Percentiles rank a stretch among this genome's conserved stretches.
Conservation (phyloP, 2,888 invertebrate species). For the Cremastobaeus sp. region DNA sequence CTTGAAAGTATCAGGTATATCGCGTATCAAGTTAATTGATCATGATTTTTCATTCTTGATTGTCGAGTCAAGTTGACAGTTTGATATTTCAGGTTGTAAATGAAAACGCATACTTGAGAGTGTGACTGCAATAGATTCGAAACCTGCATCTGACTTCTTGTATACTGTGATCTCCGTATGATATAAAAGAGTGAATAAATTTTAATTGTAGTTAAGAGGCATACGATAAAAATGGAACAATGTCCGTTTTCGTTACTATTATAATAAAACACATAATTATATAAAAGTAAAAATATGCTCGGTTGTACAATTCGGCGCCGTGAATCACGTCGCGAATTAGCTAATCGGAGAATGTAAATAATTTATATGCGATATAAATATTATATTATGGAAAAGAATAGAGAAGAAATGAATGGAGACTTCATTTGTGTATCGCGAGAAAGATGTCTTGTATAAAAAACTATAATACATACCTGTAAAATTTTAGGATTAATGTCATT, state of each 20-base stretch:
- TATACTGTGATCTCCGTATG: constrained; percentile 78
- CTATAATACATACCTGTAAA: constrained; percentile 73
- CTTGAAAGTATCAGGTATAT: constrained; percentile 43
- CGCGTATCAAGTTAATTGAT: constrained; percentile 12
- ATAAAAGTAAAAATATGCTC: constrained; percentile 11
- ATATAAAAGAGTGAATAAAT: constrained; percentile 69
- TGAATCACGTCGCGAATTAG: constrained; percentile 37
- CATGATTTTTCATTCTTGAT: too few relatives aligned
- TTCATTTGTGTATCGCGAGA: constrained; percentile 37
- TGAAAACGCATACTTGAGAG: constrained; percentile 56
- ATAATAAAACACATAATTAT: constrained; percentile 40
- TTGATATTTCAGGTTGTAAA: constrained; percentile 49
- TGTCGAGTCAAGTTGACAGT: too few relatives aligned
- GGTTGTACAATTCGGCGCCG: constrained; percentile 39
- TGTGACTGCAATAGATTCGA: constrained; percentile 70
- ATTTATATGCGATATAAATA: constrained; percentile 68
- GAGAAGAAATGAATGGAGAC: constrained; percentile 27
- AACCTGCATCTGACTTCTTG: constrained; percentile 77
- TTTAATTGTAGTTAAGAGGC: constrained; percentile 65
- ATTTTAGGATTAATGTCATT: constrained; percentile 75
- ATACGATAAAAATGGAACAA: constrained; percentile 51
- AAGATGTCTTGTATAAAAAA: constrained; percentile 67
- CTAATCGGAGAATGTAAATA: constrained; percentile 70
- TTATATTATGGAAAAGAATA: constrained; percentile 31
- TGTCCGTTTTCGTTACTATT: constrained; percentile 47